phyloP scores from a whole-genome alignment of 2,113 vertebrate species.

The Caranx melampygus region DNA sequence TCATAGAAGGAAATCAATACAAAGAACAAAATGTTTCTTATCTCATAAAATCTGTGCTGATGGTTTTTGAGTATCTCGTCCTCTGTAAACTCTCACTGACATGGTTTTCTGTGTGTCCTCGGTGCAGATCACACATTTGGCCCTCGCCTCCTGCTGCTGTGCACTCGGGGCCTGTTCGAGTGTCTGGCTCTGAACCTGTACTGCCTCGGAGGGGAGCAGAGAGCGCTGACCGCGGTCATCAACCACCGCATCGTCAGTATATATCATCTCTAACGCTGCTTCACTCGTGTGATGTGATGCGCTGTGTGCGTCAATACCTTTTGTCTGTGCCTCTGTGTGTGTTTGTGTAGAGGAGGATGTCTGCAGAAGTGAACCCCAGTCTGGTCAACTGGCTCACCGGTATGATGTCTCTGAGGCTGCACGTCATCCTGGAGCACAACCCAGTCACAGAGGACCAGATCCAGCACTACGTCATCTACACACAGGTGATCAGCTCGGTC shows the following conservation, averaged over 20 bases:
- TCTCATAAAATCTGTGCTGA: too few relatives aligned
- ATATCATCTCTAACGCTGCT: background rate
- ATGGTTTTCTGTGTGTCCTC: too few relatives aligned
- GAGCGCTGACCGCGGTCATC: slow-evolving; percentile 87
- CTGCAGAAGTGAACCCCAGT: slow-evolving; percentile 88
- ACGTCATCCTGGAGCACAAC: slow-evolving; percentile 89
- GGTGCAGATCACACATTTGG: slow-evolving; percentile 85
- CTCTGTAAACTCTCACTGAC: too few relatives aligned
- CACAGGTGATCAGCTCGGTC: slow-evolving; percentile 58
- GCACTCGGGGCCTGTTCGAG: slow-evolving; percentile 90
- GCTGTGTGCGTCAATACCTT: background rate
- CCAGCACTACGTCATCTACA: slow-evolving; percentile 82
- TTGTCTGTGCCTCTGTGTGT: background rate
- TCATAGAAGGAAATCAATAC: background rate
- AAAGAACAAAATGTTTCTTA: too few relatives aligned
- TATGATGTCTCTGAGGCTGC: slow-evolving; percentile 89
- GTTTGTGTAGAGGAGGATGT: slow-evolving; percentile 86
- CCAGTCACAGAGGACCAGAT: slow-evolving; percentile 88
- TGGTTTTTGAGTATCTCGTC: too few relatives aligned
- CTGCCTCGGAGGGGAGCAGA: slow-evolving; percentile 88
- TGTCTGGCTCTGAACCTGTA: slow-evolving; percentile 90
- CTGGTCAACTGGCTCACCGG: slow-evolving; percentile 91
- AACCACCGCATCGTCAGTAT: slow-evolving; percentile 89
- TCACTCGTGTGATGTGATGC: background rate
- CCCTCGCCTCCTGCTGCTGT: slow-evolving; percentile 86